Conservation (phyloP, 2,888 invertebrate species). For the Baccha elongata region DNA sequence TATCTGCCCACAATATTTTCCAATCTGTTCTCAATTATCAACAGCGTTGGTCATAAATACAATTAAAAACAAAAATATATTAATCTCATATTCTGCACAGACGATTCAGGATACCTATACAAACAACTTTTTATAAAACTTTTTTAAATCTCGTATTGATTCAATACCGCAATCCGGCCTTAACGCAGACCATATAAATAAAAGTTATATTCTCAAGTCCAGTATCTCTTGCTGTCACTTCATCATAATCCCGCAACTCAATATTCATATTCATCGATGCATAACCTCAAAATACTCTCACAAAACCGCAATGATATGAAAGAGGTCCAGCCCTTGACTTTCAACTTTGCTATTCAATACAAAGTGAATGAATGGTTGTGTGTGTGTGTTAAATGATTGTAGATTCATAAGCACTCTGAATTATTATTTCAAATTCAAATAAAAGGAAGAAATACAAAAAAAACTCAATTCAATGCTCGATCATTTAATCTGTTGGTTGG, state of each 20-base stretch:
- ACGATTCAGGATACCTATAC: too few species aligned
- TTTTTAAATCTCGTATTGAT: not conserved
- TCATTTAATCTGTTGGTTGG: constrained; percentile 61
- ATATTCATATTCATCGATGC: constrained; percentile 16
- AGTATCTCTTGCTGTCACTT: constrained; percentile 7
- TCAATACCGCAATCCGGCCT: constrained; percentile 3
- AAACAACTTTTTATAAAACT: too few species aligned
- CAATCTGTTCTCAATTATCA: too few species aligned
- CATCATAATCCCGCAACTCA: constrained; percentile 11
- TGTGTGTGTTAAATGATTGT: not conserved
- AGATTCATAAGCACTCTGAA: constrained; percentile 2
- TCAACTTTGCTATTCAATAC: constrained; percentile 34
- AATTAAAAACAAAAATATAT: too few species aligned
- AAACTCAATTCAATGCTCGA: constrained; percentile 58
- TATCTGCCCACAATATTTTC: too few species aligned
- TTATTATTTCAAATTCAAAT: constrained; percentile 34
- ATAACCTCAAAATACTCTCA: constrained; percentile 7
- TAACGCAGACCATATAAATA: not conserved
- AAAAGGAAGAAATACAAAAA: constrained; percentile 10
- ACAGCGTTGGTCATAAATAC: too few species aligned
- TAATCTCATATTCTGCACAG: too few species aligned
- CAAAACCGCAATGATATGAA: constrained; percentile 27
- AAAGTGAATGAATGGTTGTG: not conserved
- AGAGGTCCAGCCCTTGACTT: constrained; percentile 52
- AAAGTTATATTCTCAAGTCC: constrained; percentile 15